A percentile compares a stretch with the other conserved stretches of the same genome.
phyloP scores from a whole-genome alignment of 2,888 invertebrate species.

The Calameuta filiformis region DNA sequence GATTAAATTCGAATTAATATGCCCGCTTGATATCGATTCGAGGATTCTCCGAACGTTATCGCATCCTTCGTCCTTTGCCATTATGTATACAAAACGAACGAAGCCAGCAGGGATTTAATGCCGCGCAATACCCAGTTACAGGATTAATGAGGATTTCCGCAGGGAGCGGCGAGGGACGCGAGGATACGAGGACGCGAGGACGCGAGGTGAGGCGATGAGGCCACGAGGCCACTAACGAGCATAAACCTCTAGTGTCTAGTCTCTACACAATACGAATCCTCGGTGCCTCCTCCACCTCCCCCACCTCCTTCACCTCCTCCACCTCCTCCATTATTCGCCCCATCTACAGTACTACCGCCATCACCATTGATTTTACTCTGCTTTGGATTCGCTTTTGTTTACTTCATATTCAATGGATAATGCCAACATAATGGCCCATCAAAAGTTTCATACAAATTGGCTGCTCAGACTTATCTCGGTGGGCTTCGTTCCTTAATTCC shows the following conservation, averaged over 20 bases:
- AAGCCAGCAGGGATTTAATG: background rate
- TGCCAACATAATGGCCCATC: background rate
- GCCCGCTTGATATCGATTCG: background rate
- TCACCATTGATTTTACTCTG: background rate
- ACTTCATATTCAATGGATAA: background rate
- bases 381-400: background rate
- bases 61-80: background rate
- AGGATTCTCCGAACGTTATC: background rate
- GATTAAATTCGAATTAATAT: background rate
- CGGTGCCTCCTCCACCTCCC: background rate
- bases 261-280: background rate
- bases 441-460: background rate
- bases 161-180: background rate
- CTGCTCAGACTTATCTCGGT: background rate
- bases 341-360: background rate
- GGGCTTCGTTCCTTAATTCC: background rate
- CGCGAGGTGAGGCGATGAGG: background rate
- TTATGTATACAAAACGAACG: background rate
- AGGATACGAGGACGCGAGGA: background rate
- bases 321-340: too few species aligned
- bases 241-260: background rate
- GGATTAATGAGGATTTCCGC: slow-evolving; percentile 53
- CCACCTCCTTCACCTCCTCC: background rate
- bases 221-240: background rate
- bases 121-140: slow-evolving; percentile 26